phyloP scores from a whole-genome alignment of 2,888 invertebrate species.

The Blomia tropicalis region DNA sequence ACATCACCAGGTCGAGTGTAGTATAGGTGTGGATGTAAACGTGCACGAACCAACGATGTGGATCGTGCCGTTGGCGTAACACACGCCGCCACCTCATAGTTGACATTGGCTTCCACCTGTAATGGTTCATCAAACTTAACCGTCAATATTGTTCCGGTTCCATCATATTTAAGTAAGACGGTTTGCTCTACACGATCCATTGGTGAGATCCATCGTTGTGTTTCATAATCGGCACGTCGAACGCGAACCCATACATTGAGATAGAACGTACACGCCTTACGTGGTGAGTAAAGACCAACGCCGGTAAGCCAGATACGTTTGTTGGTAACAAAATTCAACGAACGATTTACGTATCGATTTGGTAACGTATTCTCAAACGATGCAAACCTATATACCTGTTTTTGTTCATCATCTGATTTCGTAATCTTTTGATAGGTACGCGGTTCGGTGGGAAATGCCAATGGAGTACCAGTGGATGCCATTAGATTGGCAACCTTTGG shows the following conservation, averaged over 20 bases:
- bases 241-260: slow-evolving; percentile 5
- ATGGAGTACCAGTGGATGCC: not conserved
- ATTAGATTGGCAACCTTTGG: not conserved
- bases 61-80: not conserved
- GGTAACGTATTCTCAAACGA: slow-evolving; percentile 18
- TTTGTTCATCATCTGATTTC: not conserved
- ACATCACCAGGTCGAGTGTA: slow-evolving; percentile 16
- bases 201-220: not conserved
- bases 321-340: not conserved
- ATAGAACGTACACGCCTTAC: slow-evolving; percentile 17
- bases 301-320: slow-evolving; percentile 13
- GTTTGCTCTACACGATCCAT: slow-evolving; percentile 5
- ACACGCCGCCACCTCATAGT: slow-evolving; percentile 10
- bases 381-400: slow-evolving; percentile 12
- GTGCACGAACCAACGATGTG: not conserved
- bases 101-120: slow-evolving; percentile 15
- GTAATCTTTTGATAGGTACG: not conserved
- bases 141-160: not conserved
- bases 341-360: slow-evolving; percentile 10
- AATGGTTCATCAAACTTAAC: slow-evolving; percentile 10
- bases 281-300: slow-evolving; percentile 20
- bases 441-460: not conserved
- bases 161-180: slow-evolving; percentile 8
- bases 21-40: slow-evolving; percentile 1
- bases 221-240: not conserved